Conservation (phyloP, 2,888 invertebrate genomes). For the Drosophila bunnanda region DNA sequence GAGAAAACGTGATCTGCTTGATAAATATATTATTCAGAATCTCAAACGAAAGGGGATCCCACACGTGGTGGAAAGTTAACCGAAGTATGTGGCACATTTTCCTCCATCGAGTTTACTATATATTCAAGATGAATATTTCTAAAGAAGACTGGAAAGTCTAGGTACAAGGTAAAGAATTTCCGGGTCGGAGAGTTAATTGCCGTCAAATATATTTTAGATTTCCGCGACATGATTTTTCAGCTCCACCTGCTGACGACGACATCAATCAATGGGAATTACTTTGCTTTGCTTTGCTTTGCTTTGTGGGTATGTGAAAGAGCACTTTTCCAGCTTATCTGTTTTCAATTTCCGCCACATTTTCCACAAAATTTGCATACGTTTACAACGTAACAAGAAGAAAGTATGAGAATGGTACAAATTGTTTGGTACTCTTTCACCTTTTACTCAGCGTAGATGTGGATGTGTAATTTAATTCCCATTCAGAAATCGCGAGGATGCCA, state of each 20-base stretch:
- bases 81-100: not conserved
- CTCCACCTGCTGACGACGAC: not conserved
- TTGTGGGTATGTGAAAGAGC: not conserved
- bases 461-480: slow-evolving; percentile 42
- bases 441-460: slow-evolving; percentile 3
- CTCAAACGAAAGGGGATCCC: not conserved
- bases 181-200: slow-evolving; percentile 21
- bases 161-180: not conserved
- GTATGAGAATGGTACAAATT: slow-evolving; percentile 16
- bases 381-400: not conserved
- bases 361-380: slow-evolving; percentile 22
- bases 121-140: not conserved
- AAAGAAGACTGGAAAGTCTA: not conserved
- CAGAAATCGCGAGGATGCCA: slow-evolving; percentile 12
- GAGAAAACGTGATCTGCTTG: slow-evolving; percentile 30
- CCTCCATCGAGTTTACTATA: not conserved
- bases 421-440: not conserved
- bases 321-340: slow-evolving; percentile 37
- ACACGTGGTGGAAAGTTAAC: slow-evolving; percentile 2
- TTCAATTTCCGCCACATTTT: slow-evolving; percentile 43
- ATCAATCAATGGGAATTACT: slow-evolving; percentile 27
- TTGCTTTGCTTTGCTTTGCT: slow-evolving; percentile 1
- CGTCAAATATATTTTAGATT: slow-evolving; percentile 19
- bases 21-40: not conserved
- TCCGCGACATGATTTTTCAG: slow-evolving; percentile 1